Evolutionary conservation across 2,113 vertebrate genomes (phyloP).

Genomic region (Archocentrus centrarchus): DNA sequence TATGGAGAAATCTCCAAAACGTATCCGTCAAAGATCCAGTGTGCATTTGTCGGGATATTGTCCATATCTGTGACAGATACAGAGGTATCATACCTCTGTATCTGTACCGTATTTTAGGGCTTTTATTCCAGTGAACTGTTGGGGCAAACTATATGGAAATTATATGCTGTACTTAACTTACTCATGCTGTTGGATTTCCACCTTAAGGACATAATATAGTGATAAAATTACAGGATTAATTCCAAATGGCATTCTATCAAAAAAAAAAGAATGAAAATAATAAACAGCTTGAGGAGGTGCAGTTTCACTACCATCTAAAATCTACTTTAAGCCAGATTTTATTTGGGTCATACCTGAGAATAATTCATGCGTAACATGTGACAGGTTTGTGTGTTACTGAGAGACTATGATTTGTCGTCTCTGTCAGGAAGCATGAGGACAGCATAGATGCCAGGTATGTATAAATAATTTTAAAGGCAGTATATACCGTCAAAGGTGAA

Average conservation of each 20-base stretch:
- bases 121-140: neutral
- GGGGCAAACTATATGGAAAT: neutral
- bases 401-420: conserved; percentile 11
- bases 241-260: neutral
- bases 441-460: conserved; percentile 12
- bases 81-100: too few relatives aligned
- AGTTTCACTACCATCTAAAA: neutral
- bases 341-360: neutral
- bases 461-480: conserved; percentile 33
- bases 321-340: neutral
- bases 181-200: neutral
- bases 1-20: too few relatives aligned
- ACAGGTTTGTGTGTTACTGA: neutral
- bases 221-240: neutral
- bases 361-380: neutral
- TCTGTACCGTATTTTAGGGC: too few relatives aligned
- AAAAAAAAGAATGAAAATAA: neutral
- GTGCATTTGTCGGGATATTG: too few relatives aligned
- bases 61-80: too few relatives aligned
- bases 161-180: neutral
- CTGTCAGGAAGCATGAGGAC: neutral
- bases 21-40: too few relatives aligned
- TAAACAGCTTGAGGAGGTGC: rapidly evolving
- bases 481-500: conserved; percentile 21
- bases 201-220: neutral